Evolutionary conservation across 2,113 vertebrate genomes (phyloP), one percentile per base, ranked within the genome.

Genomic region (Pachyramphus minor): DNA sequence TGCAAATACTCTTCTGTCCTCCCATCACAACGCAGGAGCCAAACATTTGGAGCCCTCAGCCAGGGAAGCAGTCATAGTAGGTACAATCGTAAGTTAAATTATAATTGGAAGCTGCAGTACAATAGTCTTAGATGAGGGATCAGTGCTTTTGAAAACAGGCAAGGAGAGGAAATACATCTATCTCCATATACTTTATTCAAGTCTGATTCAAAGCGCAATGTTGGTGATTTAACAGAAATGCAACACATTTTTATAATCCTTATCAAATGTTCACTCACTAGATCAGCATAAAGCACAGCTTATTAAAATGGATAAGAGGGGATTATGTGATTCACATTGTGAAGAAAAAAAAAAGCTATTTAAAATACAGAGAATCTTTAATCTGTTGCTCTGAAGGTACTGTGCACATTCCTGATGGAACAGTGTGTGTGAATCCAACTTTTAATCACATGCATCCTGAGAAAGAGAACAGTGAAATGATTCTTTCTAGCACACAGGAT

Each of bases 161-260:
- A 55, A 49, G 83, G 62, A 73, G 72, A 91, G 60, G 68, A 86
- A 87, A 62, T 19, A 53, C 20, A n/a, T 33, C 35, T 74, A 45
- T 78, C 49, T 77, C 35, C 1, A 2, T 20, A 17, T 9, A 47
- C 35, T 67, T 71, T 37, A 93, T 33, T 96, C 91, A 93, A 91
- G 87, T 50, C 20, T 73, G 84, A 85, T 82, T 96, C 95, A 82
- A 89, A 92, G 85, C 33, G 23, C 71, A 73, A n/a, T 23, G 74
- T 16, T 76, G 79, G 79, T 87, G 87, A 78, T 97, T 97, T 88
- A 91, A 97, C 88, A 87, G 37, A 90, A 98, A 89, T 12, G n/a
- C 92, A 94, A 87, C 82, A 81, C 56, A 35, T 95, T 97, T 96
- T 86, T 95, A 83, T 97, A 98, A 98, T 95, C 94, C 80, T 97